Evolutionary conservation across 1,140 invertebrate species (phyloP), one percentile per base, ranked within the genome.

Genomic region (Pseudomyrmex cubaensis): DNA sequence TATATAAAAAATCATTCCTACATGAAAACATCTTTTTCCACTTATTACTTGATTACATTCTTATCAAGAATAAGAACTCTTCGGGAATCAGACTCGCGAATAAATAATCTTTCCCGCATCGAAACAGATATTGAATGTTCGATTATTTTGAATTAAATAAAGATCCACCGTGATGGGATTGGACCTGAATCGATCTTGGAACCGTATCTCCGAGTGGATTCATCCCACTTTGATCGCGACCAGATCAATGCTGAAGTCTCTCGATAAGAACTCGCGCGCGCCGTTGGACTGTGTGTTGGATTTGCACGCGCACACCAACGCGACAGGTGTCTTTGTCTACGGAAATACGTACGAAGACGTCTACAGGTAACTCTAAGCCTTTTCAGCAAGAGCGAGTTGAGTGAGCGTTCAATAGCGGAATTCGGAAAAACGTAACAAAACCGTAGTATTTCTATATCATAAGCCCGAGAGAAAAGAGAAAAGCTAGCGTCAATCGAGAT

Each of bases 291-390:
- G 99, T 92, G 97, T 99, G 50, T 95, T 99, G 46, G 99, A 99
- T 94, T 95, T 99, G 20, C 99, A 99, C 93, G 97, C 98, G 8
- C 98, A 99, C 92, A 97, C 97, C 1, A 99, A 97, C 84, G 95
- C 98, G 59, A 97, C 97, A 90, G 99, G 99, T 17, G 97, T 98
- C 54, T 99, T 99, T 94, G 96, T 99, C 83, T 98, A 99, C 91
- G 99, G 99, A 8, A 99, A 99, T 94, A 97, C 98, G 0, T 99
- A 98, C 90, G 98, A 99, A 86, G 98, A 99, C 92, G 97, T 98
- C 8, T 98, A 98, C 93, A 96, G 97, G 97, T 97, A 93, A 61
- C 13, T 85, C 48, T 8, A 46, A 62, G 15, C 22, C 10, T 57
- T 74, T 59, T 73, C 62, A 35, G 9, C 22, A 20, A 52, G 50